Evolutionary conservation across 2,888 invertebrate species (phyloP).

Genomic region (Zele albiditarsus): DNA sequence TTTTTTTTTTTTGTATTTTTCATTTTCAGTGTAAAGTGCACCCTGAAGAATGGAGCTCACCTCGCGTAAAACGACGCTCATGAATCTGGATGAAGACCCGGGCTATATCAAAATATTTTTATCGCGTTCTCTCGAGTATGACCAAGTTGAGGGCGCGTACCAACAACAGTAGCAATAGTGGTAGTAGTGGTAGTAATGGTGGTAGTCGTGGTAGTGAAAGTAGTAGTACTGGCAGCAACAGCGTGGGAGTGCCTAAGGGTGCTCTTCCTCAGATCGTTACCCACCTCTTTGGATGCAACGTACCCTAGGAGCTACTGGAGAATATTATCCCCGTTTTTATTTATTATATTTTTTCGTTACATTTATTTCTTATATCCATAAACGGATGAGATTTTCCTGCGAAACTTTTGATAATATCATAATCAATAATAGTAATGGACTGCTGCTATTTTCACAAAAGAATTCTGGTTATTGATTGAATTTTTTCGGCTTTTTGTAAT

Average conservation of each 20-base stretch:
- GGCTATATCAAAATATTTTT: slow-evolving; percentile 45
- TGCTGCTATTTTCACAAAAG: no score
- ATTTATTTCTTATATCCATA: not conserved
- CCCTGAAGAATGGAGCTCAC: slow-evolving; percentile 33
- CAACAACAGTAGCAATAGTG: slow-evolving; percentile 28
- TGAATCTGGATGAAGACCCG: slow-evolving; percentile 43
- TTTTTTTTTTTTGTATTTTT: slow-evolving; percentile 29
- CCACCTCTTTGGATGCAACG: slow-evolving; percentile 22
- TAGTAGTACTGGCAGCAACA: not conserved
- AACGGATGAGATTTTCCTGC: no score
- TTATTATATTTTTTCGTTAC: not conserved
- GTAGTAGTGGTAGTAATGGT: not conserved
- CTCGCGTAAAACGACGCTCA: slow-evolving; percentile 39
- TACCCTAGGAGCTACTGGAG: not conserved
- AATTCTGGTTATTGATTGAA: no score
- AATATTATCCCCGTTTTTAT: not conserved
- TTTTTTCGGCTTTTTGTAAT: no score
- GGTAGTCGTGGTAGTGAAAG: not conserved
- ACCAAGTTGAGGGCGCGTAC: slow-evolving; percentile 32
- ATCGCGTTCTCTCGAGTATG: slow-evolving; percentile 34
- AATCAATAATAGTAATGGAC: no score
- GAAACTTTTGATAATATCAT: no score
- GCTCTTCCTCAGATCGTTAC: slow-evolving; percentile 40
- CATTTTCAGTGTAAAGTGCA: slow-evolving; percentile 35
- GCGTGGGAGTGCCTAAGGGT: slow-evolving; percentile 22